phyloP scores from a whole-genome alignment of 2,797 vertebrate species.

The Clamator glandarius region DNA sequence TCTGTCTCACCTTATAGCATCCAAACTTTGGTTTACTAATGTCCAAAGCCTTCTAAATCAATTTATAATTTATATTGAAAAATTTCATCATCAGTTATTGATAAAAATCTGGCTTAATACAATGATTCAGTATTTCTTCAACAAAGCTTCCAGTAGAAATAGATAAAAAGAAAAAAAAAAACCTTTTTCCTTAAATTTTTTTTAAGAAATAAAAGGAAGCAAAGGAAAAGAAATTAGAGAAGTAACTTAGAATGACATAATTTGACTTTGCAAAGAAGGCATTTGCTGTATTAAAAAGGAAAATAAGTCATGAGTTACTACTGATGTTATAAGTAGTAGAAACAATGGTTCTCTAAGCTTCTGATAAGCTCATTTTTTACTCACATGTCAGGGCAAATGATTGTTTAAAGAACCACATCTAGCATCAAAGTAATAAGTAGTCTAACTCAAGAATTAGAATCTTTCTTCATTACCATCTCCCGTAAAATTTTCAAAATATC shows the following conservation, averaged over 20 bases:
- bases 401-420: slow-evolving; percentile 9
- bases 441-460: slow-evolving; percentile 30
- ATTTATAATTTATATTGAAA: not conserved
- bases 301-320: not conserved
- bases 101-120: not conserved
- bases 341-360: not conserved
- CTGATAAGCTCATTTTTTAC: slow-evolving; percentile 6
- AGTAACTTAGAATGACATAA: not conserved
- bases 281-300: not conserved
- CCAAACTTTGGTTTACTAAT: not conserved
- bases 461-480: slow-evolving; percentile 12
- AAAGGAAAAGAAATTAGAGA: not conserved
- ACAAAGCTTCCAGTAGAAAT: not conserved
- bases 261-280: not conserved
- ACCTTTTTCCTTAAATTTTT: not conserved
- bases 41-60: not conserved
- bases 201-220: not conserved
- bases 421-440: slow-evolving; percentile 47
- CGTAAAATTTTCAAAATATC: slow-evolving; percentile 28
- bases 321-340: not conserved
- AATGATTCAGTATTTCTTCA: not conserved
- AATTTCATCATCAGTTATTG: not conserved
- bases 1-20: not conserved
- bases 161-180: not conserved
- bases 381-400: slow-evolving; percentile 22